Evolutionary conservation across 2,113 vertebrate genomes (phyloP).

Genomic region (Polypterus senegalus): DNA sequence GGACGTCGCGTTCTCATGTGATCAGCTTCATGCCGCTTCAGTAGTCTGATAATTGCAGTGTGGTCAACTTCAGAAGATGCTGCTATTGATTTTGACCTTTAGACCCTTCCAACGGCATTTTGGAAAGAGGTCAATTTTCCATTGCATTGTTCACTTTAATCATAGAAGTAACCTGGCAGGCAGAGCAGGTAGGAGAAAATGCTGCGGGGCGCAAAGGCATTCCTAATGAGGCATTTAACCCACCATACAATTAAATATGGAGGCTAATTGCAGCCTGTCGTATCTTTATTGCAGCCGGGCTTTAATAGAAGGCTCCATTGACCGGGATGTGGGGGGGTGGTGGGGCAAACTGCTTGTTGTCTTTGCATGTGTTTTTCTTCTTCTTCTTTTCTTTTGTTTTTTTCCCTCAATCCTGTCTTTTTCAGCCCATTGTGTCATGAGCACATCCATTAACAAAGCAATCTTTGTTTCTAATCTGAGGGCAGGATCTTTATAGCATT

Average conservation of each 20-base stretch:
- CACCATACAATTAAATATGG: conserved; percentile 14
- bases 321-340: too few species aligned
- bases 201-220: conserved; percentile 6
- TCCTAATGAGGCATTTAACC: conserved; percentile 9
- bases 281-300: conserved; percentile 1
- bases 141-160: neutral
- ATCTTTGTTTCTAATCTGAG: too few species aligned
- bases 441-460: too few species aligned
- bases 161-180: neutral
- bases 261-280: conserved; percentile 15
- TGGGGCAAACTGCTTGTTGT: too few species aligned
- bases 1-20: too few species aligned
- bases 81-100: conserved; percentile 5
- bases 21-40: too few species aligned
- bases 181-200: conserved; percentile 4
- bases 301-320: neutral
- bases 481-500: too few species aligned
- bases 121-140: neutral
- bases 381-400: too few species aligned
- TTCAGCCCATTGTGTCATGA: too few species aligned
- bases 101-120: neutral
- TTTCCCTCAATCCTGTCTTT: too few species aligned
- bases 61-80: neutral
- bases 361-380: too few species aligned
- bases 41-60: too few species aligned